Conservation (phyloP, 2,888 invertebrate genomes). For the Hirtodrosophila duncani region DNA sequence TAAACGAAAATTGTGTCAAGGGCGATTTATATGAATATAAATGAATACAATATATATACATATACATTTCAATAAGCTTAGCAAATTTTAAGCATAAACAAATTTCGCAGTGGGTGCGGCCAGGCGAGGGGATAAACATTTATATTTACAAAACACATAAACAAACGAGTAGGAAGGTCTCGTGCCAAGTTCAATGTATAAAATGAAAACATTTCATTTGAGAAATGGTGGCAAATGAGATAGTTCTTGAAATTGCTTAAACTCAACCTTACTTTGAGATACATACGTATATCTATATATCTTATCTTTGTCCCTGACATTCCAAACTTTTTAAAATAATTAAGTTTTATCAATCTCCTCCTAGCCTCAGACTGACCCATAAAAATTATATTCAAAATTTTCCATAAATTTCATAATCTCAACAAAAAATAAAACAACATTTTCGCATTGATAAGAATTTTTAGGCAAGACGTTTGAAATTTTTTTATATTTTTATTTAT, state of each 20-base stretch:
- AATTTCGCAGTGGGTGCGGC: conserved; percentile 16
- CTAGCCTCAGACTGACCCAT: conserved; percentile 47
- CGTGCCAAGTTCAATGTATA: conserved; percentile 52
- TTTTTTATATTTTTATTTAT: too few species aligned
- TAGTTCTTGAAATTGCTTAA: neutral
- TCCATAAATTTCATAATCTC: conserved; percentile 54
- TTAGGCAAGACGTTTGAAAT: too few species aligned
- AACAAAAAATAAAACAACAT: conserved; percentile 4
- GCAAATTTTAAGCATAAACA: too few species aligned
- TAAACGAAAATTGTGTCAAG: too few species aligned
- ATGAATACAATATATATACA: too few species aligned
- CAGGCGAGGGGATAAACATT: conserved; percentile 11
- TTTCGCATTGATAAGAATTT: conserved; percentile 41
- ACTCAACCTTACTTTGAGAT: too few species aligned
- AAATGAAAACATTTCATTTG: conserved; percentile 5
- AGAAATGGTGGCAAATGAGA: neutral
- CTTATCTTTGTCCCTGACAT: neutral
- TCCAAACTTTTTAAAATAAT: neutral
- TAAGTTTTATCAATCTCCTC: neutral
- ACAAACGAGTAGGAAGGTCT: conserved; percentile 31
- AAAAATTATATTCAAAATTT: conserved; percentile 39
- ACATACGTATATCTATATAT: neutral
- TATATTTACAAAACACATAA: conserved; percentile 27
- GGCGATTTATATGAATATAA: too few species aligned
- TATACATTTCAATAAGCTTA: too few species aligned